Percentiles rank a stretch among this genome's conserved stretches.
These are phyloP conservation scores for Chondrosia reniformis DNA, from an alignment of 37 sponge, comb jelly and placozoan species.

Conservation along the genomic window DNA sequence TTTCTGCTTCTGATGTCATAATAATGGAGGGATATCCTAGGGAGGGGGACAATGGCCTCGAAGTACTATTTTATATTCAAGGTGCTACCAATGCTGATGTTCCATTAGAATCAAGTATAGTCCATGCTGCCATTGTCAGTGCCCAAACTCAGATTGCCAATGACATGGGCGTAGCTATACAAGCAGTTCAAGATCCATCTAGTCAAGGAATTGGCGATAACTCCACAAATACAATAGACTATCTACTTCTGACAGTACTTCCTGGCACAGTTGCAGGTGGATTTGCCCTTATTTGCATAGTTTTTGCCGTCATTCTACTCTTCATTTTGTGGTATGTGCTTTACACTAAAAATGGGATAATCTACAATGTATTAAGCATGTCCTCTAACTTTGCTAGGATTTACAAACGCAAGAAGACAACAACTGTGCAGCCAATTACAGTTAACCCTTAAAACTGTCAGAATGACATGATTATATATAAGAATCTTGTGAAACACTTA, in stretches of 20 bases:
- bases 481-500: no score
- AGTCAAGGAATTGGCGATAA: neutral
- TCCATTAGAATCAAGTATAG: neutral
- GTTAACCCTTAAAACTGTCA: no score
- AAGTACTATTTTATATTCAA: slow-evolving; percentile 5
- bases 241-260: neutral
- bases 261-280: slow-evolving; percentile 11
- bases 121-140: neutral
- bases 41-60: slow-evolving; percentile 5
- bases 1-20: neutral
- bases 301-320: neutral
- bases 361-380: no score
- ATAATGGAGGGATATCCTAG: slow-evolving; percentile 5
- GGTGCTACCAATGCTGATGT: neutral
- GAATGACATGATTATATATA: no score
- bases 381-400: no score
- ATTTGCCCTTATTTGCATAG: neutral
- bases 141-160: neutral
- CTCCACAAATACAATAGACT: neutral
- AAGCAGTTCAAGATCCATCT: neutral
- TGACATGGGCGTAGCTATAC: slow-evolving; percentile 1
- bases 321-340: neutral
- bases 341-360: no score
- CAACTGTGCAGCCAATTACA: no score
- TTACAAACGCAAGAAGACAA: no score